Evolutionary conservation across 2,113 vertebrate genomes (phyloP).

Genomic region (Mellivora capensis): DNA sequence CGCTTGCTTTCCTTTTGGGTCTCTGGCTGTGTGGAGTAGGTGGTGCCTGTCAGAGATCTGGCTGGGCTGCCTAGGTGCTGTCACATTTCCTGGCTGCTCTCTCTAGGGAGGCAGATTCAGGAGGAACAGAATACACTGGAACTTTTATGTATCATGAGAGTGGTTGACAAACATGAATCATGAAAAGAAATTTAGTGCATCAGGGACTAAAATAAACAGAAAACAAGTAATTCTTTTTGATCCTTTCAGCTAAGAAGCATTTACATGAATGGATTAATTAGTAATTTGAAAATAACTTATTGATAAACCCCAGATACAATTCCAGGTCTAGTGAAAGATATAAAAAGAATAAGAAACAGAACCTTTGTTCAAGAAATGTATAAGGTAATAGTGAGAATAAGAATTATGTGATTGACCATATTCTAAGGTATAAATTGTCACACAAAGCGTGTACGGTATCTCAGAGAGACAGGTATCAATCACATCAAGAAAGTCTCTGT

Average conservation of each 20-base stretch:
- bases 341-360: background rate
- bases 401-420: background rate
- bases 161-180: slow-evolving; percentile 51
- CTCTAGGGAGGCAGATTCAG: background rate
- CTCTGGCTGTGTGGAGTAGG: fast-evolving
- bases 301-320: background rate
- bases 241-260: background rate
- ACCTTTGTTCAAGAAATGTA: background rate
- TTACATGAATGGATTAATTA: background rate
- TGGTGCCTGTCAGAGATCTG: slow-evolving; percentile 46
- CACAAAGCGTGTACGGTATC: background rate
- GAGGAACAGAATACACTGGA: slow-evolving; percentile 3
- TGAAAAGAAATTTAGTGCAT: background rate
- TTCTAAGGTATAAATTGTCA: background rate
- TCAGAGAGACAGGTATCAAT: background rate
- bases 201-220: background rate
- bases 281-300: background rate
- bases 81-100: background rate
- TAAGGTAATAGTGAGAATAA: background rate
- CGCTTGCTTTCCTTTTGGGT: background rate
- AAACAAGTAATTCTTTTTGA: background rate
- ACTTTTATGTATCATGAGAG: background rate
- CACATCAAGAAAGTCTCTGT: background rate
- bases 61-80: background rate
- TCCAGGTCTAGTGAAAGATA: background rate